These are phyloP conservation scores for Notechis scutatus DNA, from an alignment of 2,113 vertebrate species.

Conservation along the genomic window DNA sequence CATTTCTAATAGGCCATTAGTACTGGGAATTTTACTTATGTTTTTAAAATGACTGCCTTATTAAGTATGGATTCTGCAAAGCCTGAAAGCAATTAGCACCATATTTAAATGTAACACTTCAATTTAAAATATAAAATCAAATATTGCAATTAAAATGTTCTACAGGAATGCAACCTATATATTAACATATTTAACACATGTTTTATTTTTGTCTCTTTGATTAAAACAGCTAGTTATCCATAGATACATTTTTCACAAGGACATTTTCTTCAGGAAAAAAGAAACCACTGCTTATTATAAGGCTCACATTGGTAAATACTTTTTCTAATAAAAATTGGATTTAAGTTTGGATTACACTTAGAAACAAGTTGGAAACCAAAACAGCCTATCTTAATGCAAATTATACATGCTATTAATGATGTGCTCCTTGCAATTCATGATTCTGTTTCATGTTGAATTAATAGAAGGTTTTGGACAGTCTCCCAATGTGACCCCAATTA, in stretches of 20 bases:
- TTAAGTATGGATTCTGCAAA: neutral
- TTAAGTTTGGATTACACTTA: neutral
- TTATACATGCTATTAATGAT: neutral
- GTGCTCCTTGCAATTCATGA: neutral
- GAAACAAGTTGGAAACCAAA: neutral
- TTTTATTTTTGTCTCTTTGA: neutral
- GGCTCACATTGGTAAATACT: neutral
- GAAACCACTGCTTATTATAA: neutral
- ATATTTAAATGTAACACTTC: neutral
- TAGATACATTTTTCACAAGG: neutral
- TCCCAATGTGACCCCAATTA: neutral
- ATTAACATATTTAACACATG: neutral
- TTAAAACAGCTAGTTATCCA: neutral
- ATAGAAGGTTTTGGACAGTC: neutral
- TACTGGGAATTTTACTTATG: neutral
- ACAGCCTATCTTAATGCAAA: neutral
- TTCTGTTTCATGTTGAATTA: neutral
- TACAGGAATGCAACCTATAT: neutral
- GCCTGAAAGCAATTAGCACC: neutral
- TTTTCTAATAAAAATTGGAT: neutral
- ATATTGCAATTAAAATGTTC: neutral
- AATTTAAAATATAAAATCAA: neutral
- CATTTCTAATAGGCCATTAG: neutral
- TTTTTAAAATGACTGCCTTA: neutral
- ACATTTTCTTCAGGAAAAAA: neutral